Base-by-base conservation (phyloP, 2,797 vertebrate genomes). In the Dromococcyx pavoninus region DNA sequence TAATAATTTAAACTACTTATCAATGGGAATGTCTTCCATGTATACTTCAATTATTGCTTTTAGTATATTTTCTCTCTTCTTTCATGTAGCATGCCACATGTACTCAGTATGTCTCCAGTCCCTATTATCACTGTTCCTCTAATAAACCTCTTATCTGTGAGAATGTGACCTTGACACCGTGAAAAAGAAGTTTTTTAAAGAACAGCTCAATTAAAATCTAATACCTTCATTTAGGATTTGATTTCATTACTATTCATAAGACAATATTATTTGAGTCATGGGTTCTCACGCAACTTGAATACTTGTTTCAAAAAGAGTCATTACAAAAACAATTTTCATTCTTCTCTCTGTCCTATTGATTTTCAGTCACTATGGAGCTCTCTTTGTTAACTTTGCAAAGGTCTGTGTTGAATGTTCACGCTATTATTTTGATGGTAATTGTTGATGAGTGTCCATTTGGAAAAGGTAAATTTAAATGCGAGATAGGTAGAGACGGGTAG, bases 191-290 rank as follows among this genome's bases (percentile, higher is more conserved):
- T 61, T 74, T 95, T 98, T 97, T 97, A 97, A 98, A 98, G 96
- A 97, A 98, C 97, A 97, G 97, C 97, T 97, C 98, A 98, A 97
- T 98, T 98, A 98, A 98, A 98, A 97, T 92, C 94, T 93, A 96
- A 97, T 97, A 95, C 93, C 90, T 97, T 95, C 96, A 89, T 93
- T 97, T 97, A 97, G 95, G 96, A 96, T 97, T 98, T 97, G 94
- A 96, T 97, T 96, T 97, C 97, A 98, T 98, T 97, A 98, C 93
- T 98, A 98, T 98, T 98, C 97, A 97, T 97, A 97, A 97, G 97
- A 89, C 83, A 88, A 87, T 58, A 32, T 12, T 90, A 76, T 96
- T 86, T 41, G 81, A 96, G 83, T 89, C 96, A 95, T 35, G 53
- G 91, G 91, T 94, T 96, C 89, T 87, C 71, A 65, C 86, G 94